These are phyloP conservation scores for Helicoverpa armigera DNA, from an alignment of 1,140 invertebrate genomes.

Conservation along the genomic window DNA sequence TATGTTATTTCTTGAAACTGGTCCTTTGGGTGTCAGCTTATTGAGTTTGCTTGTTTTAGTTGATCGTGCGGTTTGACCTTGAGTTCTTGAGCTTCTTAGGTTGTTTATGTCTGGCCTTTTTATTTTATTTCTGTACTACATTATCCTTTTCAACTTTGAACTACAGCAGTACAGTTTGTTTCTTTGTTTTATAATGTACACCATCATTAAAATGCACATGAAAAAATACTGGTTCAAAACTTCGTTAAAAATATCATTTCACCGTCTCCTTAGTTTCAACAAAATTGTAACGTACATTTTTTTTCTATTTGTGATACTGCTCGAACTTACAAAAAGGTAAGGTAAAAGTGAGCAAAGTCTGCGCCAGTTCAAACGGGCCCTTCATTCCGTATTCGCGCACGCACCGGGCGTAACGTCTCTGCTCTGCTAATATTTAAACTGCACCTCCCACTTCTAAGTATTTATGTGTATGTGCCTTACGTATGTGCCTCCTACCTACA, in stretches of 20 bases:
- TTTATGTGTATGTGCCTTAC: background rate
- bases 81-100: background rate
- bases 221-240: too few species aligned
- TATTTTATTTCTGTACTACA: background rate
- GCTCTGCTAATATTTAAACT: constrained; percentile 41
- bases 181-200: too few species aligned
- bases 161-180: too few species aligned
- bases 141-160: too few species aligned
- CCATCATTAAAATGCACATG: too few species aligned
- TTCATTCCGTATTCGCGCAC: constrained; percentile 40
- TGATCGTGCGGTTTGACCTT: background rate
- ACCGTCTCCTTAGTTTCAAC: too few species aligned
- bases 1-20: constrained; percentile 37
- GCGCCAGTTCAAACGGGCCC: constrained; percentile 13
- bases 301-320: background rate
- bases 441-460: background rate
- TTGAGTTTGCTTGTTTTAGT: constrained; percentile 16
- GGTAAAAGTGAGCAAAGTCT: background rate
- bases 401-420: constrained; percentile 22
- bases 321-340: constrained; percentile 2
- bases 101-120: background rate
- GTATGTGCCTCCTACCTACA: background rate
- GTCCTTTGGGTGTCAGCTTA: constrained; percentile 19
- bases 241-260: too few species aligned
- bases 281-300: background rate